Evolutionary conservation across 2,797 vertebrate genomes (phyloP), one percentile per base, ranked within the genome.

Genomic region (Anguilla obscura): DNA sequence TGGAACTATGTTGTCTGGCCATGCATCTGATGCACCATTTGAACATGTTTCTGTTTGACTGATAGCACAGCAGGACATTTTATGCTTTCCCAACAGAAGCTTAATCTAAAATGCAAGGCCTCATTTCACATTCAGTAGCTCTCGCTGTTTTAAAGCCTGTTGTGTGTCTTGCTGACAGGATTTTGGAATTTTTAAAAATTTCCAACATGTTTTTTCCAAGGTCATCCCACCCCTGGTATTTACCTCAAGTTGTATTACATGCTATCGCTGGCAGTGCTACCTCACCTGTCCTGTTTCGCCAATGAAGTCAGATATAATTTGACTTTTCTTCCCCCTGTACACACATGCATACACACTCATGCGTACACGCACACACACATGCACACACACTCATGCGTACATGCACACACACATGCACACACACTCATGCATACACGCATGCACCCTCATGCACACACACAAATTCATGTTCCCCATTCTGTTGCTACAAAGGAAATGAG

Each of bases 111-210:
- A 58, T 8, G 27, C 21, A 30, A 58, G 52, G 30, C 30, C 60
- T 10, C 85, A 60, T 88, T 88, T 89, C 87, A 74, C 30, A 14
- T 87, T 74, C 30, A 76, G 5, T 36, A 18, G 33, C 27, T 33
- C n/a, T n/a, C 9, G 7, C n/a, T 69, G 30, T 71, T 82, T 45
- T 8, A 87, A 85, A 40, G 14, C 10, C 69, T 33, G 69, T 10
- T n/a, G 60, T 71, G 69, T 71, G 69, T 24, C 21, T 60, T 60
- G n/a, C 1, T 30, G 33, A 5, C 18, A 21, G 74, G 74, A 76
- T 40, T 4, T 33, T 40, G 8, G 8, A 27, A 54, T 50, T 63
- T 50, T 66, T 24, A 84, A 79, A 84, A 89, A 87, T 87, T 85
- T 45, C 69, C 36, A 85, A 3, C 83, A 1, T 86, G 30, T 54